Evolutionary conservation across 1,140 invertebrate genomes (phyloP).

Genomic region (Dreissena rostriformis): DNA sequence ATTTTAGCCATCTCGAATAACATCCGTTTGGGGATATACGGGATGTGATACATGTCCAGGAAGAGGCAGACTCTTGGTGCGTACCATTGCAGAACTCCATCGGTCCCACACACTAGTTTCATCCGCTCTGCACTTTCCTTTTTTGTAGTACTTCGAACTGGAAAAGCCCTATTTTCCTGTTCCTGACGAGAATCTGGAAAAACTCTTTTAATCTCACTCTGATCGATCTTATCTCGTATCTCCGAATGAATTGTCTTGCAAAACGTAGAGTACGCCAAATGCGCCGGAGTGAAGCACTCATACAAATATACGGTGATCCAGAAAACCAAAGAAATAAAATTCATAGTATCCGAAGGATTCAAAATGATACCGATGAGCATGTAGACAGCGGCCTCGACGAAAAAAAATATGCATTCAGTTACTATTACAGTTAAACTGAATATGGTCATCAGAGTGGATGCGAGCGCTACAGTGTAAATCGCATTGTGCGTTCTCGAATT

Average conservation of each 20-base stretch:
- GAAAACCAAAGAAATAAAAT: slow-evolving; percentile 18
- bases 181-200: background rate
- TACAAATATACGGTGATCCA: slow-evolving; percentile 7
- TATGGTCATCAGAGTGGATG: slow-evolving; percentile 15
- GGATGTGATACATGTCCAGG: slow-evolving; percentile 24
- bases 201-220: background rate
- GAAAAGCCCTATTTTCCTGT: slow-evolving; percentile 44
- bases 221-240: slow-evolving; percentile 2
- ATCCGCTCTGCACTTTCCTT: slow-evolving; percentile 12
- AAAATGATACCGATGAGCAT: slow-evolving; percentile 24
- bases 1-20: slow-evolving; percentile 23
- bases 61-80: slow-evolving; percentile 7
- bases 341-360: slow-evolving; percentile 31
- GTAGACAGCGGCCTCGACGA: slow-evolving; percentile 17
- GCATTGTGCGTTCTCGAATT: slow-evolving; percentile 7
- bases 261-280: background rate
- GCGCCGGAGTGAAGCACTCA: slow-evolving; percentile 28
- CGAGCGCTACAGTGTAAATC: slow-evolving; percentile 16
- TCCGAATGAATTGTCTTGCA: slow-evolving; percentile 24
- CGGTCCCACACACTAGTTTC: background rate
- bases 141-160: background rate
- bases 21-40: slow-evolving; percentile 32
- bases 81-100: slow-evolving; percentile 23
- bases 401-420: slow-evolving; percentile 35
- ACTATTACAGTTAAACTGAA: slow-evolving; percentile 1